A percentile compares a stretch with the other conserved stretches of the same genome.
phyloP scores from a whole-genome alignment of 2,113 vertebrate species.

The Tringa solitaria region DNA sequence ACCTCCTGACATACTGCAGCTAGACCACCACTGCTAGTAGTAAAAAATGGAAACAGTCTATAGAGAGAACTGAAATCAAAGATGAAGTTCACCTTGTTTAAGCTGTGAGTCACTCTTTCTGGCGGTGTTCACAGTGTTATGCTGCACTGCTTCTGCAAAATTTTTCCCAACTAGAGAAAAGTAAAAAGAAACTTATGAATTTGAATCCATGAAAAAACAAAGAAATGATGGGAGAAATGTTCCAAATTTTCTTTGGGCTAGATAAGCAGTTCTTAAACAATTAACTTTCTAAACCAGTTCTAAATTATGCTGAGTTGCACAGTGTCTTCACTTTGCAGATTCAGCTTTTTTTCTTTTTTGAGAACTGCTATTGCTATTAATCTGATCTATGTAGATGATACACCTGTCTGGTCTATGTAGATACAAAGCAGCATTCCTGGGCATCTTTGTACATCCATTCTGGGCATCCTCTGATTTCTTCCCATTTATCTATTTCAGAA shows the following conservation, averaged over 20 bases:
- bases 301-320: slow-evolving; percentile 17
- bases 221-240: neutral
- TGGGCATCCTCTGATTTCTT: neutral
- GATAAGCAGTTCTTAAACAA: slow-evolving; percentile 35
- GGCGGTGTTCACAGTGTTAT: slow-evolving; percentile 17
- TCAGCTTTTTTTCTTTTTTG: neutral
- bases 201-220: neutral
- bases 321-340: neutral
- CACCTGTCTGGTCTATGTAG: neutral
- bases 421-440: neutral
- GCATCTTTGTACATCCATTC: neutral
- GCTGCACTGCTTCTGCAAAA: slow-evolving; percentile 16
- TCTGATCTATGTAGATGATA: neutral
- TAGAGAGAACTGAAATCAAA: slow-evolving; percentile 7
- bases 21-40: neutral
- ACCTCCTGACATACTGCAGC: neutral
- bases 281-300: neutral
- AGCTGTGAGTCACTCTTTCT: slow-evolving; percentile 30
- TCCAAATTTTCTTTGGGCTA: neutral
- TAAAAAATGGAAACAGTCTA: neutral
- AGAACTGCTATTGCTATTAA: neutral
- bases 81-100: slow-evolving; percentile 13
- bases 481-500: slow-evolving; percentile 19
- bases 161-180: neutral
- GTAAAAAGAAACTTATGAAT: neutral